phyloP scores from a whole-genome alignment of 2,888 invertebrate genomes.

The Acronicta aceris region DNA sequence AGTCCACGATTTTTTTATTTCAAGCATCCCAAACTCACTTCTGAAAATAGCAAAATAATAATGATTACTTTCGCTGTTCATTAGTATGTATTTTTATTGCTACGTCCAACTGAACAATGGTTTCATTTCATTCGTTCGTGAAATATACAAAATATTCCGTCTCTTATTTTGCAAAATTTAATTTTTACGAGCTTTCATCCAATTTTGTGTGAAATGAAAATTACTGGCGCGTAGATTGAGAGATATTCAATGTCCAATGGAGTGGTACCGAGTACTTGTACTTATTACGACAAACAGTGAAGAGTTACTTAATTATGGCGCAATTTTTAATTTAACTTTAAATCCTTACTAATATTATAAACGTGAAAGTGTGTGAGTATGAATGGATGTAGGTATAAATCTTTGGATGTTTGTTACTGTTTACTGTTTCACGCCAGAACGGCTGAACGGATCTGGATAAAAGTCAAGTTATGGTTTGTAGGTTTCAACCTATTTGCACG shows the following conservation, averaged over 20 bases:
- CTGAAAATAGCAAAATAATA: neutral
- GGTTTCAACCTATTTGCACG: too few relatives aligned
- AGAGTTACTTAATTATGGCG: neutral
- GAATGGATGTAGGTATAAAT: too few relatives aligned
- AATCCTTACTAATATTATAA: too few relatives aligned
- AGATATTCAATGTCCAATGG: conserved; percentile 15
- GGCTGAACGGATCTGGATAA: too few relatives aligned
- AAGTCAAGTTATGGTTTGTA: too few relatives aligned
- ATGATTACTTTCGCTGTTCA: neutral
- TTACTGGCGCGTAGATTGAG: conserved; percentile 2
- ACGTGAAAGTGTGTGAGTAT: too few relatives aligned
- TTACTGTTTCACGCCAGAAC: too few relatives aligned
- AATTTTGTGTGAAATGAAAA: conserved; percentile 29
- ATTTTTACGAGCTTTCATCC: conserved; percentile 16
- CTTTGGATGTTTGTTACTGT: too few relatives aligned
- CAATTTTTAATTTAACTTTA: too few relatives aligned
- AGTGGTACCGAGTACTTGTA: neutral
- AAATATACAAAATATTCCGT: conserved; percentile 4
- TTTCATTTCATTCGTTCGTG: neutral
- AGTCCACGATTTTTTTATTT: neutral
- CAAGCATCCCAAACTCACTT: neutral
- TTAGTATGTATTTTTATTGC: neutral
- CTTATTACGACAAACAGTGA: neutral
- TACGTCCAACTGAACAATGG: neutral
- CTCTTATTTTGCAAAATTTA: conserved; percentile 16